phyloP scores from a whole-genome alignment of 2,888 invertebrate species.

The Euspilapteryx auroguttella region DNA sequence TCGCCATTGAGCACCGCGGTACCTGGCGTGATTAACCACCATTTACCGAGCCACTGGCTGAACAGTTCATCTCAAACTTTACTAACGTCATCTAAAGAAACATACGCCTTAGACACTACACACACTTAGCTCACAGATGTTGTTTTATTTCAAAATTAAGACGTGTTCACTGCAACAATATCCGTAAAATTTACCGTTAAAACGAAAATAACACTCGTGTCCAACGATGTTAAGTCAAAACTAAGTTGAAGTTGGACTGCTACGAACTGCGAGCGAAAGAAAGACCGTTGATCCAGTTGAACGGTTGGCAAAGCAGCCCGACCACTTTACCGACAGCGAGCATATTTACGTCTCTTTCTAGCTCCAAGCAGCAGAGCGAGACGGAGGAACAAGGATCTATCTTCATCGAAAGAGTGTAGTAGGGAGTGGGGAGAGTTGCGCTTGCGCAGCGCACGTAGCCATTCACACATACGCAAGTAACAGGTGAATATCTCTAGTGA shows the following conservation, averaged over 20 bases:
- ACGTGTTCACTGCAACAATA: too few species aligned
- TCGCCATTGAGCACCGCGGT: slow-evolving; percentile 27
- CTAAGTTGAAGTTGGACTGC: slow-evolving; percentile 26
- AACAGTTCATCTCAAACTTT: too few species aligned
- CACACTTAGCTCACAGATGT: too few species aligned
- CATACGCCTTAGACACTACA: slow-evolving; percentile 19
- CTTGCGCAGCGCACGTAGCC: slow-evolving; percentile 34
- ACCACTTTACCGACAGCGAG: slow-evolving; percentile 37
- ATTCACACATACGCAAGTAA: slow-evolving; percentile 43
- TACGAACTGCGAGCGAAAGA: slow-evolving; percentile 33
- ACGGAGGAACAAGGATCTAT: slow-evolving; percentile 15
- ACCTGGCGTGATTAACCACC: slow-evolving; percentile 45
- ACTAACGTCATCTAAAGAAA: slow-evolving; percentile 11
- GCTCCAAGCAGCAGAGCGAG: slow-evolving; percentile 23
- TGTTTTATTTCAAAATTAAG: too few species aligned
- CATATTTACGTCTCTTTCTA: slow-evolving; percentile 10
- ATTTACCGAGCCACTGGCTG: too few species aligned
- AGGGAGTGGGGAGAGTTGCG: slow-evolving; percentile 48
- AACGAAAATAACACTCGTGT: slow-evolving; percentile 41
- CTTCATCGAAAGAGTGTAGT: slow-evolving; percentile 16
- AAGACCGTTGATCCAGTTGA: slow-evolving; percentile 60
- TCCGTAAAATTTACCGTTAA: too few species aligned
- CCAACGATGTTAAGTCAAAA: slow-evolving; percentile 46
- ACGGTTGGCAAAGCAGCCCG: slow-evolving; percentile 38
- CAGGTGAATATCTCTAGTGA: slow-evolving; percentile 39